Evolutionary conservation across 2,797 vertebrate genomes (phyloP).

Genomic region (Dendrocincla fuliginosa): DNA sequence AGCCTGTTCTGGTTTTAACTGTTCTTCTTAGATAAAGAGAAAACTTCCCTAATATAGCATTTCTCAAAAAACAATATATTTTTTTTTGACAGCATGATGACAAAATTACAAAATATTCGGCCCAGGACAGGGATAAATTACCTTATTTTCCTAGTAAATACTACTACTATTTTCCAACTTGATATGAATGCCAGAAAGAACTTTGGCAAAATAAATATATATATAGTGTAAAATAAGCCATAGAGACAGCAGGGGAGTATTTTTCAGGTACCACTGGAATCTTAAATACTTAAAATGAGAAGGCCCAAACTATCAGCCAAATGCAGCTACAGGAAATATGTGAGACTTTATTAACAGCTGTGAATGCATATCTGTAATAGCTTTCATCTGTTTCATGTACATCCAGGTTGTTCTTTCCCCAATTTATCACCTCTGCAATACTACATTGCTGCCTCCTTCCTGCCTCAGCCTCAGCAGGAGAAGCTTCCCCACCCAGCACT

Average conservation of each 20-base stretch:
- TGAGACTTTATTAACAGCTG: neutral
- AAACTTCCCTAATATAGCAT: neutral
- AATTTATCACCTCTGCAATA: neutral
- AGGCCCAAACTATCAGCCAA: neutral
- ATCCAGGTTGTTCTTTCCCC: neutral
- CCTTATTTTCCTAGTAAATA: slow-evolving; percentile 9
- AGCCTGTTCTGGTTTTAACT: neutral
- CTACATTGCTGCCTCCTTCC: neutral
- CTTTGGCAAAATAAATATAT: neutral
- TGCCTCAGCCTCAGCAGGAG: neutral
- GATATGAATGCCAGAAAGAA: neutral
- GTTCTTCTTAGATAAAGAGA: neutral
- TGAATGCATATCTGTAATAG: neutral
- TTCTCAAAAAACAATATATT: neutral
- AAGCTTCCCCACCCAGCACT: neutral
- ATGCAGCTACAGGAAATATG: neutral
- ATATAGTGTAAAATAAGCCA: neutral
- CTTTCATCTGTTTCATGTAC: neutral
- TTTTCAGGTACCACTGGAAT: neutral
- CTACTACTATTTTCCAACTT: neutral
- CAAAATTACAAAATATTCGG: neutral
- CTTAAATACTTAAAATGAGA: slow-evolving; percentile 18
- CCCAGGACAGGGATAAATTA: neutral
- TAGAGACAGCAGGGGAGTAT: neutral
- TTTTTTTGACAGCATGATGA: neutral